Percentiles rank a stretch among this genome's conserved stretches.
Conservation (phyloP, 2,888 invertebrate species). For the Piscicola geometra region DNA sequence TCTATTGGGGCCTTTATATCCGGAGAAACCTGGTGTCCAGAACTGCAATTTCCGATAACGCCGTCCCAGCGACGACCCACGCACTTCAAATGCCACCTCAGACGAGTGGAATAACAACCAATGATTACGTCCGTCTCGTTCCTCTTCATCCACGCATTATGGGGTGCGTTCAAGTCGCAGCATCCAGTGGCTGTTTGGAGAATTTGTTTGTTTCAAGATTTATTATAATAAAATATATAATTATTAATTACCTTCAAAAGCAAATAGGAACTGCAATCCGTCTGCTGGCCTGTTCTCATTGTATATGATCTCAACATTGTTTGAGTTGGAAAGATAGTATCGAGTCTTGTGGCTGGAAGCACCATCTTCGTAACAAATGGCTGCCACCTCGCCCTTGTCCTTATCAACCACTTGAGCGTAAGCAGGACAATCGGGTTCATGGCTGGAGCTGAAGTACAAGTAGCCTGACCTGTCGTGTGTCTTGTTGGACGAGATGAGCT, state of each 20-base stretch:
- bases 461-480: background rate
- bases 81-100: constrained; percentile 36
- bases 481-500: constrained; percentile 13
- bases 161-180: constrained; percentile 17
- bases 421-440: background rate
- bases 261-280: background rate
- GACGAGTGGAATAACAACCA: constrained; percentile 33
- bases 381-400: background rate
- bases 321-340: constrained; percentile 16
- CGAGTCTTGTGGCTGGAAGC: background rate
- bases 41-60: constrained; percentile 36
- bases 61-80: constrained; percentile 36
- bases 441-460: constrained; percentile 15
- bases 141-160: constrained; percentile 29
- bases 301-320: constrained; percentile 11
- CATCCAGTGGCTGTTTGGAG: constrained; percentile 23
- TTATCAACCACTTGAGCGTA: constrained; percentile 17
- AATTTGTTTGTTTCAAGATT: no score
- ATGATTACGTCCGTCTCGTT: constrained; percentile 34
- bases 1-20: no score
- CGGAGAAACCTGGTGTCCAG: no score
- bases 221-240: no score
- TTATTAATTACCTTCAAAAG: constrained; percentile 24
- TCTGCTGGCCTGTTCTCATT: background rate
- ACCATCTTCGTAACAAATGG: constrained; percentile 2